Conservation (phyloP, 2,797 vertebrate genomes). For the Hozukius guyotensis region DNA sequence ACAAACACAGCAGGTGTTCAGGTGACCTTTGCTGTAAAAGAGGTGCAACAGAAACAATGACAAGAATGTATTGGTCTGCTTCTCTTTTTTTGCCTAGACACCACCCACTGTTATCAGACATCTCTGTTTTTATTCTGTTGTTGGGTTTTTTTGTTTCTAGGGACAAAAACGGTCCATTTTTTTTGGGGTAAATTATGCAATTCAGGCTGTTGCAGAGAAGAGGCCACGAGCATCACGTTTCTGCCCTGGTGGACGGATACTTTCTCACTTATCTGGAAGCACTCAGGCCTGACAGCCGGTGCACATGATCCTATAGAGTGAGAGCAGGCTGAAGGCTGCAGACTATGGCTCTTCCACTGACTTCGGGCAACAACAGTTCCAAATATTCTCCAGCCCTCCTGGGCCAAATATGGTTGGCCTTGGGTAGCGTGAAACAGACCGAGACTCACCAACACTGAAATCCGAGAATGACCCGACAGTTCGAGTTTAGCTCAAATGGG, state of each 20-base stretch:
- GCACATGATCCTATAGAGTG: constrained; percentile 26
- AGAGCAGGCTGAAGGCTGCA: constrained; percentile 42
- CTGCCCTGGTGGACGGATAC: not conserved
- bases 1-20: constrained; percentile 68
- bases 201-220: not conserved
- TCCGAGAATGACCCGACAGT: constrained; percentile 6
- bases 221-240: constrained; percentile 13
- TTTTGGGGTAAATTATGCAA: constrained; percentile 34
- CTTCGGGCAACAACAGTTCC: constrained; percentile 44
- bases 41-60: constrained; percentile 52
- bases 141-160: constrained; percentile 20
- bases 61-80: constrained; percentile 48
- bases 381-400: constrained; percentile 16
- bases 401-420: constrained; percentile 25
- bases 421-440: constrained; percentile 15
- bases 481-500: constrained; percentile 13
- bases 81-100: constrained; percentile 32
- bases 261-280: constrained; percentile 20
- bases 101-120: constrained; percentile 44
- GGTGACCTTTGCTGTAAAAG: constrained; percentile 71
- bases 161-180: not conserved
- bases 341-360: constrained; percentile 24
- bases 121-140: not conserved
- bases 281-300: constrained; percentile 32
- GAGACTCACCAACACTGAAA: constrained; percentile 10